These are phyloP conservation scores for Cephus sareptanus DNA, from an alignment of 2,888 invertebrate genomes.

Conservation along the genomic window DNA sequence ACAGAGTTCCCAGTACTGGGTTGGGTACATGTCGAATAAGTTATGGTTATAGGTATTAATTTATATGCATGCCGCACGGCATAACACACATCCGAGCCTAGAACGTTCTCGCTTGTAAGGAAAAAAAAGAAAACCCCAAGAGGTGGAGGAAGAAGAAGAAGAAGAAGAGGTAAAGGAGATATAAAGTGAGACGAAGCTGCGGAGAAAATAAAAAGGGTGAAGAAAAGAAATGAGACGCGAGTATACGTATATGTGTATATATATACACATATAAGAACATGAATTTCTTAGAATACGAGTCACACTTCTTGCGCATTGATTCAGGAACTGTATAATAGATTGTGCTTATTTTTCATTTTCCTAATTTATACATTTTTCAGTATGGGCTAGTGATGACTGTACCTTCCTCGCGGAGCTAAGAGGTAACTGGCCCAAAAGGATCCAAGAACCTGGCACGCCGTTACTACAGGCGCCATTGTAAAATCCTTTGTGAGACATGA, in stretches of 20 bases:
- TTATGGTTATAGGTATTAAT: conserved; percentile 45
- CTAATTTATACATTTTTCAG: background rate
- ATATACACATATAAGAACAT: background rate
- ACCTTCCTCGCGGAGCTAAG: background rate
- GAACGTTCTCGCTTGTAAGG: conserved; percentile 35
- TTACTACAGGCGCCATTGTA: background rate
- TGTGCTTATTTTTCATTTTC: background rate
- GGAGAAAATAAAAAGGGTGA: conserved; percentile 9
- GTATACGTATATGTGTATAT: background rate
- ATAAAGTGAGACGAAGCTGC: conserved; percentile 7
- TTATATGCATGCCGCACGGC: conserved; percentile 46
- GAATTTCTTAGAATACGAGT: background rate
- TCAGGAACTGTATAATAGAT: background rate
- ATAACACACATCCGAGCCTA: conserved; percentile 44
- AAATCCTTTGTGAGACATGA: background rate
- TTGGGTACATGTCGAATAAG: conserved; percentile 39
- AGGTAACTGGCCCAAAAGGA: background rate
- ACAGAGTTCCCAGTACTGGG: conserved; percentile 42
- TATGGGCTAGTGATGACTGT: background rate
- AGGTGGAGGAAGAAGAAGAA: conserved; percentile 11
- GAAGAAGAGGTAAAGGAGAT: conserved; percentile 4
- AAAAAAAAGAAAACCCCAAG: background rate
- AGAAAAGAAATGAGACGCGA: background rate
- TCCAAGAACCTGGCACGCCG: background rate
- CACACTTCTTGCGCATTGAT: background rate